phyloP scores from a whole-genome alignment of 2,113 vertebrate genomes.

The Engystomops pustulosus region DNA sequence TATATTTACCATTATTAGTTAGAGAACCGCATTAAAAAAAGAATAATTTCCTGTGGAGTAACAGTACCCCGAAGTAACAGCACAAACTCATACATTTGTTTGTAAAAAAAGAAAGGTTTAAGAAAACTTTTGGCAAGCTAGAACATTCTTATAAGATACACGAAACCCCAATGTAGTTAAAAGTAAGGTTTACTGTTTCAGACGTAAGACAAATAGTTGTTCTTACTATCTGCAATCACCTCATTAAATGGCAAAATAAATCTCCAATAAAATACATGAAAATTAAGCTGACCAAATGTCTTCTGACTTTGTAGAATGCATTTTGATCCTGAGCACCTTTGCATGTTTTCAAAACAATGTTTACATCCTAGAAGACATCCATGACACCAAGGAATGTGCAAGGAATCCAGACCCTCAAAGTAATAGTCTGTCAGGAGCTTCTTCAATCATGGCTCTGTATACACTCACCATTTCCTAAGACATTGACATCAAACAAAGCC shows the following conservation, averaged over 20 bases:
- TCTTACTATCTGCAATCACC: not conserved
- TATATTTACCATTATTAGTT: no score
- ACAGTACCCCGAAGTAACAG: no score
- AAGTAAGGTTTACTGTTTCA: not conserved
- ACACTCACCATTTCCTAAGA: constrained; percentile 25
- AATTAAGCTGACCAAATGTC: not conserved
- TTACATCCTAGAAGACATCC: constrained; percentile 37
- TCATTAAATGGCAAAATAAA: not conserved
- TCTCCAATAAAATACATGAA: not conserved
- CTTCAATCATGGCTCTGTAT: constrained; percentile 39
- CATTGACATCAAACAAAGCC: constrained; percentile 37
- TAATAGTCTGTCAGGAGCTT: constrained; percentile 34
- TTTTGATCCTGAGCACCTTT: not conserved
- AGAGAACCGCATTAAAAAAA: no score
- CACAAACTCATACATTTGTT: no score
- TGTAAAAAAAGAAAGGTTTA: no score
- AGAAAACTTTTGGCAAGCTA: no score
- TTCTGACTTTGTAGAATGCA: not conserved
- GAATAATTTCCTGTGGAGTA: no score
- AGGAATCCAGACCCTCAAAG: constrained; percentile 46
- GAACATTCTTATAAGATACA: no score
- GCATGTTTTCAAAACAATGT: constrained; percentile 42
- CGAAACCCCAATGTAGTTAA: no score
- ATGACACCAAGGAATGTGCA: constrained; percentile 42
- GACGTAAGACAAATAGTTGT: not conserved